phyloP scores from a whole-genome alignment of 2,797 vertebrate species.

The Aplochiton taeniatus region DNA sequence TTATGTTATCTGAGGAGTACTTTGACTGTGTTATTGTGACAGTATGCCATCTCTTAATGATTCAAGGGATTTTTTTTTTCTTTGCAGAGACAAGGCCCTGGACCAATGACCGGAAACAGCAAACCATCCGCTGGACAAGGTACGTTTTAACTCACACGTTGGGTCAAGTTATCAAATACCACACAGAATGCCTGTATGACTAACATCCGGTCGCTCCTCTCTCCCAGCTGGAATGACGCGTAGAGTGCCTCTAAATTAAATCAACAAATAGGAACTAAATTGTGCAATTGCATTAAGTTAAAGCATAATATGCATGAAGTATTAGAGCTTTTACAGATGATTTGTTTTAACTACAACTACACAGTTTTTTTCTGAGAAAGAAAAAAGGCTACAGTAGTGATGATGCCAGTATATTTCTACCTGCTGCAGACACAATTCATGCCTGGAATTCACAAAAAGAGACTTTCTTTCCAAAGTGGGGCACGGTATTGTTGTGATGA shows the following conservation, averaged over 20 bases:
- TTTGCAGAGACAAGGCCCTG: slow-evolving; percentile 84
- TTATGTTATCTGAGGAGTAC: too few relatives aligned
- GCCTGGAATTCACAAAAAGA: slow-evolving; percentile 31
- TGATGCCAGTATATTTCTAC: slow-evolving; percentile 1
- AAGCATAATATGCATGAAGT: too few relatives aligned
- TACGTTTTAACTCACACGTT: slow-evolving; percentile 49
- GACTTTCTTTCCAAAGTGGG: slow-evolving; percentile 51
- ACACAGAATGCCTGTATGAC: background rate
- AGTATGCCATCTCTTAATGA: too few relatives aligned
- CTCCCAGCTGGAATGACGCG: background rate
- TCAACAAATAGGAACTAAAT: background rate
- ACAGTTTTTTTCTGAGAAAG: background rate
- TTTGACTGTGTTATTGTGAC: too few relatives aligned
- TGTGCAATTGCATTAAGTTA: background rate
- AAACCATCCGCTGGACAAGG: slow-evolving; percentile 85
- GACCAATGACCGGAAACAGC: slow-evolving; percentile 81
- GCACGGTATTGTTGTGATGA: slow-evolving; percentile 40
- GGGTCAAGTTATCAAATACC: background rate
- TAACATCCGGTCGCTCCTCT: too few relatives aligned
- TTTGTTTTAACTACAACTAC: background rate
- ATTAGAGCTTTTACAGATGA: background rate
- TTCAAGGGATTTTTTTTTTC: slow-evolving; percentile 20
- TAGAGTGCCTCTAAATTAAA: background rate
- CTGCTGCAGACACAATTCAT: slow-evolving; percentile 2
- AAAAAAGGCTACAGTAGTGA: background rate